Base-by-base conservation (phyloP, 2,797 vertebrate genomes). In the Melanotaenia nigrans region DNA sequence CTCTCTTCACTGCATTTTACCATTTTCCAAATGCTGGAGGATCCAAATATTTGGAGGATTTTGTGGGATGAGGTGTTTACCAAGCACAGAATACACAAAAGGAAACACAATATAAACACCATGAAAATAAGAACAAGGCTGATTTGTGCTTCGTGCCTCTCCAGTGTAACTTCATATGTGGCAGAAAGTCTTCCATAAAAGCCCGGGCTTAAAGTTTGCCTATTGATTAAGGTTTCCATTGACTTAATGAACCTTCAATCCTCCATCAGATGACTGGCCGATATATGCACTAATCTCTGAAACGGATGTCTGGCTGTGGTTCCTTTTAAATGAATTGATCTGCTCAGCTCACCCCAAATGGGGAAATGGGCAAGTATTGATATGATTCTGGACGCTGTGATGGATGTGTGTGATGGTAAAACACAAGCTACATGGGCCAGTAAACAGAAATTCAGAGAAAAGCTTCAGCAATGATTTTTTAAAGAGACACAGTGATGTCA, bases 141-240 rank as follows among this genome's bases (percentile, higher is more conserved):
- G 63, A 63, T 66, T 57, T 65, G 67, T 56, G 80, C 62, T 82
- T 74, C 62, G 56, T 78, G 74, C 61, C 74, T 84, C 58, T 68
- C 40, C 72, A 68, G 49, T 68, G 75, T 80, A 90, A 86, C 84
- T 76, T 84, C 84, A 85, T 74, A 79, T 80, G 66, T 76, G 82
- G 64, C 54, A 76, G 83, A 90, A 85, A 82, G 61, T 76, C 69
- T 47, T 66, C 79, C 73, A 73, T 89, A 66, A 85, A 95, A 87
- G 79, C 94, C 93, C 94, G 93, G 93, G 94, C 75, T 79, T 79
- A 80, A 90, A 95, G 94, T 95, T 96, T 95, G 92, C 94, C 91
- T 94, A 96, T 96, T 95, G 97, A 98, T 98, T 96, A 95, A 96
- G 93, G 95, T 95, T 96, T 96, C 96, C 96, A 97, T 97, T 96